Conservation (phyloP, 2,113 vertebrate genomes). For the Chaenogobius annularis region DNA sequence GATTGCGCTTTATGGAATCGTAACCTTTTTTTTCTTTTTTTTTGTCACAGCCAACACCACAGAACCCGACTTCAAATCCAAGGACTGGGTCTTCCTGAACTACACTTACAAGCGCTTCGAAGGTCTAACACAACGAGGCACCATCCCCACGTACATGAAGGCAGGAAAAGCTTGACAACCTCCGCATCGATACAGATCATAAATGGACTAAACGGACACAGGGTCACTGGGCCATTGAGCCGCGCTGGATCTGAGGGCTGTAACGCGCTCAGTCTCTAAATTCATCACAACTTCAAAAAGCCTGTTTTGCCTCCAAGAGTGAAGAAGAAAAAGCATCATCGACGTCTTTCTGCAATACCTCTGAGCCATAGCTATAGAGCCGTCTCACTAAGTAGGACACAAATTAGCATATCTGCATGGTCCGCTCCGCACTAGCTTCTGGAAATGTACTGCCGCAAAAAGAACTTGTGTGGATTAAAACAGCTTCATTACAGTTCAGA, state of each 20-base stretch:
- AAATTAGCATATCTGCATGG: slow-evolving; percentile 58
- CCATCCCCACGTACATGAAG: slow-evolving; percentile 97
- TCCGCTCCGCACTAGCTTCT: slow-evolving; percentile 34
- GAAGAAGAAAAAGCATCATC: slow-evolving; percentile 42
- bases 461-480: slow-evolving; percentile 9
- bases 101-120: slow-evolving; percentile 99
- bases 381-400: slow-evolving; percentile 50
- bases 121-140: slow-evolving; percentile 93
- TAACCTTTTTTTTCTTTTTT: background rate
- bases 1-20: background rate
- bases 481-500: slow-evolving; percentile 29
- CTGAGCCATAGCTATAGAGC: slow-evolving; percentile 64
- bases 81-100: slow-evolving; percentile 99
- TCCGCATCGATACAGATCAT: slow-evolving; percentile 20
- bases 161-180: slow-evolving; percentile 85
- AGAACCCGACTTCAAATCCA: slow-evolving; percentile 97
- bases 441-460: slow-evolving; percentile 13
- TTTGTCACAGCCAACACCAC: slow-evolving; percentile 85
- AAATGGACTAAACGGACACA: slow-evolving; percentile 61
- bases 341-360: slow-evolving; percentile 53
- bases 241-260: slow-evolving; percentile 61
- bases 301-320: slow-evolving; percentile 26
- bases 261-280: slow-evolving; percentile 42
- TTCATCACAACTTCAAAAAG: slow-evolving; percentile 52
- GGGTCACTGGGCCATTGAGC: slow-evolving; percentile 57